Base-by-base conservation (phyloP, 1,140 invertebrate species). In the Tyrophagus putrescentiae region DNA sequence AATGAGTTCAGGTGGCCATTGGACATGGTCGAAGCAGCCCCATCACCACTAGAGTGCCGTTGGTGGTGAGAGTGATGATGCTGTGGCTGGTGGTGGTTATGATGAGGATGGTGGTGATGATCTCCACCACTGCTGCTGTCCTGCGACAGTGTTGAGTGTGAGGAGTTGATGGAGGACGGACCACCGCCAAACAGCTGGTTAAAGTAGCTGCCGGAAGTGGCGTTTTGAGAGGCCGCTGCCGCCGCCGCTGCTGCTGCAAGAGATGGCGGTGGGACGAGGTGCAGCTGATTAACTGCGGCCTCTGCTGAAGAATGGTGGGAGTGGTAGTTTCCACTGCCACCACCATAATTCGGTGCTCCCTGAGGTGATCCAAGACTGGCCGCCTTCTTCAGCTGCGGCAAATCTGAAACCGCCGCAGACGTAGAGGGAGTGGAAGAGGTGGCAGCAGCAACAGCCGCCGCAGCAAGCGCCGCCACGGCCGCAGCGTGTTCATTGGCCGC, bases 351-450 rank as follows among this genome's bases (percentile, higher is more conserved):
- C n/a, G n/a, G n/a, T n/a, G n/a, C n/a, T n/a, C n/a, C n/a, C n/a
- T n/a, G n/a, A n/a, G n/a, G n/a, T n/a, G n/a, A n/a, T n/a, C n/a
- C n/a, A n/a, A n/a, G 36, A 29, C 6, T 18, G 45, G 31, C 23
- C 31, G 45, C 45, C 31, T 48, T 48, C 45, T 48, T 48, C 45
- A 48, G 31, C 31, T 48, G 45, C 31, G 45, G 45, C 18, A 48
- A 18, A 21, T 48, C 45, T 6, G 45, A 7, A 7, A 7, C 45
- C n/a, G n/a, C n/a, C n/a, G n/a, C n/a, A n/a, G n/a, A n/a, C n/a
- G n/a, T n/a, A n/a, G n/a, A n/a, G n/a, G n/a, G n/a, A n/a, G n/a
- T n/a, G n/a, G n/a, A n/a, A n/a, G n/a, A n/a, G n/a, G n/a, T n/a
- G n/a, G n/a, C n/a, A n/a, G n/a, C n/a, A n/a, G n/a, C n/a, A n/a